Conservation (phyloP, 1,140 invertebrate species). For the Oedothorax gibbosus region DNA sequence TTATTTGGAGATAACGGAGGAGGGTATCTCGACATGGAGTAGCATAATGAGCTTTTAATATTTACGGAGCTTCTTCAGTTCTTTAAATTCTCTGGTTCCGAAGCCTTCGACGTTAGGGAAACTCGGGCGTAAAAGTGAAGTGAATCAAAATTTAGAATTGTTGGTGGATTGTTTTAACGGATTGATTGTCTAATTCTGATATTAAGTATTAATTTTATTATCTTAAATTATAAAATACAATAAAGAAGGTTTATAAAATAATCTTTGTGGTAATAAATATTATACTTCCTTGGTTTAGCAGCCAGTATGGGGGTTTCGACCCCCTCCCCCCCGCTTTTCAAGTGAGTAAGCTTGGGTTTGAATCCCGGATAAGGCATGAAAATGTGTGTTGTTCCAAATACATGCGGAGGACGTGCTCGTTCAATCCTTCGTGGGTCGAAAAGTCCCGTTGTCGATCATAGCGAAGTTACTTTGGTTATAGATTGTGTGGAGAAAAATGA, state of each 20-base stretch:
- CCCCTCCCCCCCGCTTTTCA: too few relatives aligned
- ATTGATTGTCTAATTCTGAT: too few relatives aligned
- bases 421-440: not conserved
- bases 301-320: not conserved
- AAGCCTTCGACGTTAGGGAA: too few relatives aligned
- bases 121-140: too few relatives aligned
- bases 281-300: too few relatives aligned
- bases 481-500: not conserved
- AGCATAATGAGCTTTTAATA: slow-evolving; percentile 1
- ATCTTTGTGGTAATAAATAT: too few relatives aligned
- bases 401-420: not conserved
- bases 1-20: not conserved
- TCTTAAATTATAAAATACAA: too few relatives aligned
- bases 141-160: too few relatives aligned
- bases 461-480: not conserved
- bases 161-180: too few relatives aligned
- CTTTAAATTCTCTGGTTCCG: too few relatives aligned
- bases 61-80: not conserved
- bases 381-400: not conserved
- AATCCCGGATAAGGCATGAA: not conserved
- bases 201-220: too few relatives aligned
- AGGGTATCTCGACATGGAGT: not conserved
- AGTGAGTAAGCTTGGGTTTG: not conserved
- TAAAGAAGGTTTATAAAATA: too few relatives aligned
- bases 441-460: not conserved